Percentiles rank a stretch among this genome's conserved stretches.
Conservation (phyloP, 2,888 invertebrate genomes). For the Ophion ventricosus region DNA sequence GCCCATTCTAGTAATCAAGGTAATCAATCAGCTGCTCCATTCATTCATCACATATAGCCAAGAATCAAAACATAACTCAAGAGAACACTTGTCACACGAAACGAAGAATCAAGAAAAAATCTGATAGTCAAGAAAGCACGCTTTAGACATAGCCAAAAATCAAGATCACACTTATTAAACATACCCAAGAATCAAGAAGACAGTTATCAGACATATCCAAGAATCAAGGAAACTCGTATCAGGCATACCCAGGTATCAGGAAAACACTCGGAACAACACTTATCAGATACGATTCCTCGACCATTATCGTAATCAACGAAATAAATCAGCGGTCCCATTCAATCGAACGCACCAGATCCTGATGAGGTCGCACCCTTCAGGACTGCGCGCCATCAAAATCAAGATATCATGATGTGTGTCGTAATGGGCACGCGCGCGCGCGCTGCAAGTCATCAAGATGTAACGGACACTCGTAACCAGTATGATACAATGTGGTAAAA, state of each 20-base stretch:
- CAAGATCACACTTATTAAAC: too few species aligned
- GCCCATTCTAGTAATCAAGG: not conserved
- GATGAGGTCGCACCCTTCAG: not conserved
- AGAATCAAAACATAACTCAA: not conserved
- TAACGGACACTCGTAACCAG: not conserved
- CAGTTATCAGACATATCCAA: not conserved
- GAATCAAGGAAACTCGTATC: not conserved
- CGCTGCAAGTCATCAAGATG: not conserved
- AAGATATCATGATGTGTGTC: not conserved
- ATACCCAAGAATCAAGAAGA: not conserved
- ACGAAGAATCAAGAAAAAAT: not conserved
- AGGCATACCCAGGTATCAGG: not conserved
- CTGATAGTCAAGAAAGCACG: not conserved
- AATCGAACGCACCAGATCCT: not conserved
- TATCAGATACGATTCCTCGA: not conserved
- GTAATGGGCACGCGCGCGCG: not conserved
- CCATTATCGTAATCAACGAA: not conserved
- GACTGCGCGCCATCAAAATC: not conserved
- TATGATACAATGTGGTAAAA: slow-evolving; percentile 30
- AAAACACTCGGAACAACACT: not conserved
- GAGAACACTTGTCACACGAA: not conserved
- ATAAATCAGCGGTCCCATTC: not conserved
- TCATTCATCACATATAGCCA: not conserved
- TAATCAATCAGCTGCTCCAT: not conserved
- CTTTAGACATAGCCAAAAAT: not conserved